Base-by-base conservation (phyloP, 2,797 vertebrate genomes). In the Spondyliosoma cantharus region DNA sequence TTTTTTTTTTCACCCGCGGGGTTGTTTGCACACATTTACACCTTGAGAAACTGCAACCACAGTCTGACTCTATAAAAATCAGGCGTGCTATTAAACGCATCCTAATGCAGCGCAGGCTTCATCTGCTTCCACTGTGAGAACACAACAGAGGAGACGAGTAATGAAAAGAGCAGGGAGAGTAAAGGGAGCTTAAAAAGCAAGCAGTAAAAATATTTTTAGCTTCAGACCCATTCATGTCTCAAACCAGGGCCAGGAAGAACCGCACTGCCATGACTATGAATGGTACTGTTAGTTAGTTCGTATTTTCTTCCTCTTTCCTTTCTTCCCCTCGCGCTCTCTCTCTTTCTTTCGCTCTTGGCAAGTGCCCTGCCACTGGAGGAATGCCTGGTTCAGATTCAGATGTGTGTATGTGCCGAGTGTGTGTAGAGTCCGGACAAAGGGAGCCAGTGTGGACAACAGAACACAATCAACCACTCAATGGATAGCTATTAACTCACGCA, bases 131-230 rank as follows among this genome's bases (percentile, higher is more conserved):
- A 76, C 52, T 52, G 77, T 2, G 60, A 76, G 59, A 80, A 75
- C 24, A 29, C 68, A 71, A 73, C 45, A 53, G 59, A 77, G 49
- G 67, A 80, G 59, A 5, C 71, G 45, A 42, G 79, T 85, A 90
- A 91, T 88, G 88, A 91, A 84, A 81, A 76, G 62, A 83, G 78
- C 83, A 89, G 87, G 25, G 74, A 46, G 74, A 81, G 65, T 69
- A 79, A 76, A 87, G 89, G 63, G 75, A 78, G 81, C 76, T 74
- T 86, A 76, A 91, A 91, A 92, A 84, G 79, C 25, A 76, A 78
- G 85, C 89, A 82, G 75, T 91, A 89, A 93, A 37, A 92, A 90
- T 91, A 92, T 90, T 92, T 94, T 94, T 93, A 94, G 92, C 92
- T 76, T 80, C 76, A 62, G 59, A 87, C 85, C 76, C 90, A 89